Conservation (phyloP, 2,797 vertebrate genomes). For the Oreortyx pictus region DNA sequence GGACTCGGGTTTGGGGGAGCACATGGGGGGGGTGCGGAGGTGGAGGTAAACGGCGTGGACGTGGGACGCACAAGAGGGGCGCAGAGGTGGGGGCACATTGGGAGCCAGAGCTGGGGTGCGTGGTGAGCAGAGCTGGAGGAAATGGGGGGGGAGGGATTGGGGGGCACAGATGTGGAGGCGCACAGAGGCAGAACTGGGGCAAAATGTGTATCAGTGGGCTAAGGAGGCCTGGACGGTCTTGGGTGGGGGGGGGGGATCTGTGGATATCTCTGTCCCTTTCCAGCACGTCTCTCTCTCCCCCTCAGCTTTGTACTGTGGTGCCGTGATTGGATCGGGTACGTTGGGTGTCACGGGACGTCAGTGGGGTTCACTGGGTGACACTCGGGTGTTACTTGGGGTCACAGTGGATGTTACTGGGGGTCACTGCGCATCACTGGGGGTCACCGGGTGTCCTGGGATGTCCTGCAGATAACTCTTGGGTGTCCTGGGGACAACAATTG, state of each 20-base stretch:
- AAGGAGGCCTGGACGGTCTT: too few species aligned
- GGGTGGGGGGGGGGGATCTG: background rate
- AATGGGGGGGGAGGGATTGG: background rate
- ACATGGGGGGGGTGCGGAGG: too few species aligned
- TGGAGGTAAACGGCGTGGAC: too few species aligned
- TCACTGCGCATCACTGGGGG: background rate
- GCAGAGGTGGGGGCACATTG: background rate
- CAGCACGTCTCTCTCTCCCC: background rate
- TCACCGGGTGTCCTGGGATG: background rate
- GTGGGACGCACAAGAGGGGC: too few species aligned
- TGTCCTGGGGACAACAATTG: accelerated
- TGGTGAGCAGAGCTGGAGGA: background rate
- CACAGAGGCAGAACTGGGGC: background rate
- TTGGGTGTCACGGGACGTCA: too few species aligned
- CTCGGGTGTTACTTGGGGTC: too few species aligned
- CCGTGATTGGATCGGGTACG: background rate
- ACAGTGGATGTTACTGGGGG: background rate
- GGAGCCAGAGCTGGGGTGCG: background rate
- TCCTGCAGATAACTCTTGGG: background rate
- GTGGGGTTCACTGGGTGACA: background rate
- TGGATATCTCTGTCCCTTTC: too few species aligned
- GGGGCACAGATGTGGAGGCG: background rate
- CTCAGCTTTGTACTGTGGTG: background rate
- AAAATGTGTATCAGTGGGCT: background rate
- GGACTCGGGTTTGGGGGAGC: background rate